phyloP scores from a whole-genome alignment of 2,888 invertebrate species.

The Tipula unca region DNA sequence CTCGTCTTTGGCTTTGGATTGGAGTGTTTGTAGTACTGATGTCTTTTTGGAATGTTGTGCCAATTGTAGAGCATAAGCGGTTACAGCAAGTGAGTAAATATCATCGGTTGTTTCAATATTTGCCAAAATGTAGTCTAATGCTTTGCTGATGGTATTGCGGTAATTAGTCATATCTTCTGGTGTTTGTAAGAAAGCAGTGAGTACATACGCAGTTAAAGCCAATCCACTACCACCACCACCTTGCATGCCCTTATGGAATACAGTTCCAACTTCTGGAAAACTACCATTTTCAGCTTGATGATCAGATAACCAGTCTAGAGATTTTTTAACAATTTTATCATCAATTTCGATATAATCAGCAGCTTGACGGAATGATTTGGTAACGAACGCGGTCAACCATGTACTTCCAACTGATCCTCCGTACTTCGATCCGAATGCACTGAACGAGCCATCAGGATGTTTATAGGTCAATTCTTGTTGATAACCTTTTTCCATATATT shows the following conservation, averaged over 20 bases:
- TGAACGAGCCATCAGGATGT: conserved; percentile 69
- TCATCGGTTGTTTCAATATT: conserved; percentile 55
- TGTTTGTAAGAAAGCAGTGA: conserved; percentile 65
- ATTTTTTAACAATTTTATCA: conserved; percentile 52
- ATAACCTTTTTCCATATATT: conserved; percentile 53
- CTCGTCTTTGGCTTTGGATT: conserved; percentile 45
- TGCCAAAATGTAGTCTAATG: conserved; percentile 29
- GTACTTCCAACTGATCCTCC: conserved; percentile 50
- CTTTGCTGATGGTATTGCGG: conserved; percentile 62
- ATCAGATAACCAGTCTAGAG: conserved; percentile 61
- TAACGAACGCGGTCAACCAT: conserved; percentile 80
- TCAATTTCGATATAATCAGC: conserved; percentile 63
- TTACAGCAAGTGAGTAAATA: conserved; percentile 68
- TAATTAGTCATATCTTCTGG: conserved; percentile 42
- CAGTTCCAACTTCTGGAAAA: conserved; percentile 71
- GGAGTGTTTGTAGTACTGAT: conserved; percentile 50
- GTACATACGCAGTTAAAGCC: conserved; percentile 71
- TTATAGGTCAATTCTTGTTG: conserved; percentile 69
- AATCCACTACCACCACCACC: conserved; percentile 62
- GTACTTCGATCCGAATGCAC: conserved; percentile 56
- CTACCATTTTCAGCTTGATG: conserved; percentile 65
- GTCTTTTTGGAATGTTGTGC: conserved; percentile 64
- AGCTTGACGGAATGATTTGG: conserved; percentile 68
- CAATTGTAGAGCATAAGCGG: conserved; percentile 65
- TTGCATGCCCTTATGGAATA: conserved; percentile 60